Evolutionary conservation across 1,140 invertebrate genomes (phyloP).

Genomic region (Ceratina australensis): DNA sequence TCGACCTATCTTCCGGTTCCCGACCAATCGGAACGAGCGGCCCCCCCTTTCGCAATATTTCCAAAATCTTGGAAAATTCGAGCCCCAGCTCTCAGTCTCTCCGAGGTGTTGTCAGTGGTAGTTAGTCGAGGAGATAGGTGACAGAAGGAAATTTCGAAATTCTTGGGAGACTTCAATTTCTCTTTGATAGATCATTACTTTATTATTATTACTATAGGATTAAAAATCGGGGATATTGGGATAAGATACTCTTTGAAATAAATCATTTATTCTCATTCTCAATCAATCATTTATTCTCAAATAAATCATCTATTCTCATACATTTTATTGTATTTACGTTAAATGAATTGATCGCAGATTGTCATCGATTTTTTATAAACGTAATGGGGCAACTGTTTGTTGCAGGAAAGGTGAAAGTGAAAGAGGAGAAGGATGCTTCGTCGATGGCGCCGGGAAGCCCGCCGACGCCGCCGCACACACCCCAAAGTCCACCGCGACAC

Average conservation of each 20-base stretch:
- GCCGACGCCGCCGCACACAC: constrained; percentile 77
- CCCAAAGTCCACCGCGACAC: constrained; percentile 75
- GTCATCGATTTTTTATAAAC: background rate
- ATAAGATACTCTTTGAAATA: no score
- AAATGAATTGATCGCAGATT: background rate
- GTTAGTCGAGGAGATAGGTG: constrained; percentile 5
- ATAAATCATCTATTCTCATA: no score
- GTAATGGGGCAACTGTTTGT: constrained; percentile 8
- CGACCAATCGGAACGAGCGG: constrained; percentile 36
- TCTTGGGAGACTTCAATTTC: background rate
- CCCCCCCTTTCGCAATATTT: constrained; percentile 46
- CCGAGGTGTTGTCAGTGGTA: constrained; percentile 34
- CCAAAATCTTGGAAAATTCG: constrained; percentile 56
- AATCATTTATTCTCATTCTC: no score
- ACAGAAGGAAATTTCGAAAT: background rate
- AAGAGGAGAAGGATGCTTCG: constrained; percentile 76
- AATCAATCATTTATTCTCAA: no score
- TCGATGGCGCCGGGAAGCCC: constrained; percentile 78
- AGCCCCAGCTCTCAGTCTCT: constrained; percentile 47
- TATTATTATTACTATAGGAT: no score
- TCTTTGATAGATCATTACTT: background rate
- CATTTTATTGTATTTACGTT: no score
- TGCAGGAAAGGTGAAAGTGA: constrained; percentile 74
- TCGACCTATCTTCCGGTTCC: constrained; percentile 17
- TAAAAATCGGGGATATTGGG: no score